Evolutionary conservation across 2,113 vertebrate species (phyloP).

Genomic region (Erpornis zantholeuca): DNA sequence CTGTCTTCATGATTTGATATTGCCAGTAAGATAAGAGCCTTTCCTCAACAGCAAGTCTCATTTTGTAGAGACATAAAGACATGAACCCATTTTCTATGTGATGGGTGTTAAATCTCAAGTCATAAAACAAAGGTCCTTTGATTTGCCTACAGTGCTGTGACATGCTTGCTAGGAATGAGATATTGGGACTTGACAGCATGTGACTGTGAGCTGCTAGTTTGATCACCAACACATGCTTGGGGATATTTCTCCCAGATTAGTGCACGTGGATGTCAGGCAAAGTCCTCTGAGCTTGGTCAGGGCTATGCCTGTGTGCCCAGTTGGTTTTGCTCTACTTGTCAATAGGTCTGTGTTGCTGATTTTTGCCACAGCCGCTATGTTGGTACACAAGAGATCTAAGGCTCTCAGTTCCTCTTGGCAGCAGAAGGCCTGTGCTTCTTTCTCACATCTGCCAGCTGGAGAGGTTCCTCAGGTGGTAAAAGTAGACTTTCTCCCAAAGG

Average conservation of each 20-base stretch:
- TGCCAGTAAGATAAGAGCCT: neutral
- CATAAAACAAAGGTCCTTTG: neutral
- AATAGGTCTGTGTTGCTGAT: neutral
- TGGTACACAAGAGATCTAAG: neutral
- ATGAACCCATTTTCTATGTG: neutral
- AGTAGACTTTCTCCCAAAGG: conserved; percentile 33
- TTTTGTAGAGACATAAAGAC: neutral
- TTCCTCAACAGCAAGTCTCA: neutral
- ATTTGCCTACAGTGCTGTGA: neutral
- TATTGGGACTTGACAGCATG: accelerated
- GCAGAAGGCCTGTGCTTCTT: neutral
- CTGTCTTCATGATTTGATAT: neutral
- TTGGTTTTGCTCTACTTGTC: neutral
- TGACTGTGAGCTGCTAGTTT: accelerated
- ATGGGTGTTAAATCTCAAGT: neutral
- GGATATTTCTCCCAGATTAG: neutral
- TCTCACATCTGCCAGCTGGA: conserved; percentile 30
- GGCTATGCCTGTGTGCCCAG: neutral
- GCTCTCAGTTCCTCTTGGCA: neutral
- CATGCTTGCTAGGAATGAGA: neutral
- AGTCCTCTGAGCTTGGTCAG: neutral
- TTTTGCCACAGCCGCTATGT: neutral
- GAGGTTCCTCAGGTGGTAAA: neutral
- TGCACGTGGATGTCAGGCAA: neutral
- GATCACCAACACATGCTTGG: neutral